Conservation (phyloP, 2,888 invertebrate species). For the Chirona hameri region DNA sequence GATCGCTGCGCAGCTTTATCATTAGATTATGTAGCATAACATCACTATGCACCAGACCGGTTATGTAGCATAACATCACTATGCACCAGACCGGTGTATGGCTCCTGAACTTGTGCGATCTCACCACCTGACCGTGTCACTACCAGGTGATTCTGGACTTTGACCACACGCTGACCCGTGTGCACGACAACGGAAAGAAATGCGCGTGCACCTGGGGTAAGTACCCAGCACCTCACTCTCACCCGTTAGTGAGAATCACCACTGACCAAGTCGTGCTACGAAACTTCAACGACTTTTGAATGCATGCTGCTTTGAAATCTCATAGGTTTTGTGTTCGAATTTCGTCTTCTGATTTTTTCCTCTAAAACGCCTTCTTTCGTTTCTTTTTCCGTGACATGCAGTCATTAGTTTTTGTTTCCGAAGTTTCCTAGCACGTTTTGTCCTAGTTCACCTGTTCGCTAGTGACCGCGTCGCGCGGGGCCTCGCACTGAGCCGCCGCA, state of each 20-base stretch:
- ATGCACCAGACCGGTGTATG: no score
- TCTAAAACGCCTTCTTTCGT: neutral
- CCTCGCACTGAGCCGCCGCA: neutral
- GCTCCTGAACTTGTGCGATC: no score
- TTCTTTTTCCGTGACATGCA: neutral
- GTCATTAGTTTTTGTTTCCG: neutral
- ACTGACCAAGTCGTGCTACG: no score
- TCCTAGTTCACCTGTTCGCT: neutral
- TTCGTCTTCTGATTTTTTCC: neutral
- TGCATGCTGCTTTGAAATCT: no score
- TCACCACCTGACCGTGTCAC: neutral
- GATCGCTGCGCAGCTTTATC: no score
- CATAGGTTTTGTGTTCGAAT: no score
- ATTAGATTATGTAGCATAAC: no score
- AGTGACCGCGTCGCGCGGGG: neutral
- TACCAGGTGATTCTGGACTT: conserved; percentile 80
- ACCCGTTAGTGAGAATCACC: no score
- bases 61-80: no score
- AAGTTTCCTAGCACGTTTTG: neutral
- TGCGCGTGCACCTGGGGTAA: conserved; percentile 78
- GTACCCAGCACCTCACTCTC: conserved; percentile 36
- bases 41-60: no score
- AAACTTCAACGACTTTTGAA: no score
- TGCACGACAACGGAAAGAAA: conserved; percentile 64
- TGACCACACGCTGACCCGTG: conserved; percentile 81